Conservation (phyloP, 2,888 invertebrate genomes). For the Acholoe squamosa region DNA sequence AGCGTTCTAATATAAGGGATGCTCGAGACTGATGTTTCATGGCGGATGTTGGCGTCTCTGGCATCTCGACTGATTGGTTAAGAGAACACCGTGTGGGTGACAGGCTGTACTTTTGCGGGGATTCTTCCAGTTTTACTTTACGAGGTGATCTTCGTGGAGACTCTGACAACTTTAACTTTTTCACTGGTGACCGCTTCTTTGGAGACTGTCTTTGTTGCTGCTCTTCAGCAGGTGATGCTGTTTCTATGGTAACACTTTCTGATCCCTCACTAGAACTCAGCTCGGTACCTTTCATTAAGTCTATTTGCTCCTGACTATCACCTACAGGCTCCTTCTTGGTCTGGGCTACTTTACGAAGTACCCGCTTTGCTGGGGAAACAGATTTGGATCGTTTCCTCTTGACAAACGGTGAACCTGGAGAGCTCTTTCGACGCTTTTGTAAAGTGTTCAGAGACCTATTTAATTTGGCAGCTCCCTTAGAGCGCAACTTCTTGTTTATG, state of each 20-base stretch:
- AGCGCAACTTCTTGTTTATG: slow-evolving; percentile 23
- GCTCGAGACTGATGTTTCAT: slow-evolving; percentile 63
- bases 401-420: not conserved
- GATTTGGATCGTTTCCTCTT: not conserved
- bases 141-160: slow-evolving; percentile 34
- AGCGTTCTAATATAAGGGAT: slow-evolving; percentile 62
- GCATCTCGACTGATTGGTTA: slow-evolving; percentile 57
- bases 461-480: not conserved
- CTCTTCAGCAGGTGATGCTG: not conserved
- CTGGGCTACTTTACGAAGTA: not conserved
- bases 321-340: not conserved
- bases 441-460: slow-evolving; percentile 42
- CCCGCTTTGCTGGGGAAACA: slow-evolving; percentile 15
- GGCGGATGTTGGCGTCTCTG: slow-evolving; percentile 63
- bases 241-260: not conserved
- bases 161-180: not conserved
- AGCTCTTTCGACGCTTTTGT: not conserved
- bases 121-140: not conserved
- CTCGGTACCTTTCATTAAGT: slow-evolving; percentile 9
- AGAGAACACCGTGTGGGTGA: slow-evolving; percentile 28
- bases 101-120: slow-evolving; percentile 5
- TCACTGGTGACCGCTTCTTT: not conserved
- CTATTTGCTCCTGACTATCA: not conserved
- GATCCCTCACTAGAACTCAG: slow-evolving; percentile 43
- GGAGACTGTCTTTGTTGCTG: not conserved